phyloP scores from a whole-genome alignment of 2,797 vertebrate species.

The Trachurus trachurus region DNA sequence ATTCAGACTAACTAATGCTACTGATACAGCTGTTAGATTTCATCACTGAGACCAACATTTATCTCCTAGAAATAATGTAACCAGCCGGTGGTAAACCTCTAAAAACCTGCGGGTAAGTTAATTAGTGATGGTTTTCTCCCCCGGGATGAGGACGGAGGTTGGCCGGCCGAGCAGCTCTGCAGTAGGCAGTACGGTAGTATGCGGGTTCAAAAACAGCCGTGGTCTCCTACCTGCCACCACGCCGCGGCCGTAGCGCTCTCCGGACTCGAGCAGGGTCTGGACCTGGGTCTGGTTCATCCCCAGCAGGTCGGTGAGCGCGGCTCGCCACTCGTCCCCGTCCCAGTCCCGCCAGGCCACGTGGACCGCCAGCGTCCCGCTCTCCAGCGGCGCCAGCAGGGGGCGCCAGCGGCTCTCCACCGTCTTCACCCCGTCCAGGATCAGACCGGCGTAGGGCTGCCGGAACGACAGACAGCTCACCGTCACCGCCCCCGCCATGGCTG shows the following conservation, averaged over 20 bases:
- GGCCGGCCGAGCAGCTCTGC: too few species aligned
- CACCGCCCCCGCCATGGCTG: constrained; percentile 59
- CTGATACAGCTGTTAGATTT: too few species aligned
- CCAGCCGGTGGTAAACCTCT: too few species aligned
- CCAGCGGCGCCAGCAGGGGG: constrained; percentile 82
- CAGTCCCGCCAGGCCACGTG: constrained; percentile 89
- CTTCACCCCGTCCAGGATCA: constrained; percentile 89
- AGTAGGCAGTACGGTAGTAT: too few species aligned
- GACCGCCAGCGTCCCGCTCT: constrained; percentile 84
- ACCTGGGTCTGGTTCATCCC: constrained; percentile 77
- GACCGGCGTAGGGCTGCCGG: constrained; percentile 89
- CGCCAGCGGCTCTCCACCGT: constrained; percentile 92
- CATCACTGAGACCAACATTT: too few species aligned
- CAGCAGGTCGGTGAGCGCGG: constrained; percentile 74
- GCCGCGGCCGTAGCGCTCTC: constrained; percentile 89
- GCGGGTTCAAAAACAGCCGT: too few species aligned
- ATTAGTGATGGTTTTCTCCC: too few species aligned
- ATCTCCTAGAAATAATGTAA: too few species aligned
- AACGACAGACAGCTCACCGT: constrained; percentile 89
- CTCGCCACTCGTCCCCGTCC: constrained; percentile 86
- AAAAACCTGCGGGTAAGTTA: too few species aligned
- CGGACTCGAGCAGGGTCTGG: constrained; percentile 79
- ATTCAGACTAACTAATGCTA: too few species aligned
- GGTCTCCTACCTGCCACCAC: constrained; percentile 90
- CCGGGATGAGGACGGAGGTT: too few species aligned